These are phyloP conservation scores for Ophiothrix spiculata DNA, from an alignment of 35 echinoderm and acorn worm species.

Conservation along the genomic window DNA sequence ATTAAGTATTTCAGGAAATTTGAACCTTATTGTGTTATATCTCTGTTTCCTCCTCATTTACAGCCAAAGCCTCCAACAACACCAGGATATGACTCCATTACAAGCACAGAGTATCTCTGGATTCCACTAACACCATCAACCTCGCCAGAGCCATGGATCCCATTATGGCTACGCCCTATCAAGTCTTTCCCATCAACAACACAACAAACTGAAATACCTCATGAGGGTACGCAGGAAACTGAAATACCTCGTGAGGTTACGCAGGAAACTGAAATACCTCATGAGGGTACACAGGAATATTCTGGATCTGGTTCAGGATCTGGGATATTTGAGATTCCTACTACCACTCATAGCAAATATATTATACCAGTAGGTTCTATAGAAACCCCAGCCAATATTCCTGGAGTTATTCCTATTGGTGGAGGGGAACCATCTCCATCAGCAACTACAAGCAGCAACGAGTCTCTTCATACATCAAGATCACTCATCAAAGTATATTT, in stretches of 20 bases:
- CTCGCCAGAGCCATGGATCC: neutral
- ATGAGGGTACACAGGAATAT: neutral
- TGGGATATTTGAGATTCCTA: neutral
- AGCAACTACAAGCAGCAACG: too few species aligned
- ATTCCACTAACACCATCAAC: slow-evolving; percentile 6
- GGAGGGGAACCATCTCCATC: too few species aligned
- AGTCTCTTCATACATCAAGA: too few species aligned
- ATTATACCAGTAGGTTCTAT: neutral
- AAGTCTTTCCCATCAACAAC: neutral
- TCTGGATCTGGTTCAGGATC: neutral
- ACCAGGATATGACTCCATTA: neutral
- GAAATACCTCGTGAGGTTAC: neutral
- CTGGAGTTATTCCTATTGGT: too few species aligned
- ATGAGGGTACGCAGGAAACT: neutral
- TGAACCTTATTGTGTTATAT: too few species aligned
- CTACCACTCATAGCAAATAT: neutral
- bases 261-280: neutral
- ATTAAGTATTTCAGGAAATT: too few species aligned
- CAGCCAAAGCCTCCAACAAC: neutral
- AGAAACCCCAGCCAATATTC: neutral
- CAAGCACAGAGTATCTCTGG: neutral
- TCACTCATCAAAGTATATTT: too few species aligned
- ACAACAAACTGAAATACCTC: neutral
- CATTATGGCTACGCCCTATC: too few species aligned
- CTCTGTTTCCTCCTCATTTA: neutral